Evolutionary conservation across 2,797 vertebrate species (phyloP), one percentile per base, ranked within the genome.

Genomic region (Coracias cyanogaster): DNA sequence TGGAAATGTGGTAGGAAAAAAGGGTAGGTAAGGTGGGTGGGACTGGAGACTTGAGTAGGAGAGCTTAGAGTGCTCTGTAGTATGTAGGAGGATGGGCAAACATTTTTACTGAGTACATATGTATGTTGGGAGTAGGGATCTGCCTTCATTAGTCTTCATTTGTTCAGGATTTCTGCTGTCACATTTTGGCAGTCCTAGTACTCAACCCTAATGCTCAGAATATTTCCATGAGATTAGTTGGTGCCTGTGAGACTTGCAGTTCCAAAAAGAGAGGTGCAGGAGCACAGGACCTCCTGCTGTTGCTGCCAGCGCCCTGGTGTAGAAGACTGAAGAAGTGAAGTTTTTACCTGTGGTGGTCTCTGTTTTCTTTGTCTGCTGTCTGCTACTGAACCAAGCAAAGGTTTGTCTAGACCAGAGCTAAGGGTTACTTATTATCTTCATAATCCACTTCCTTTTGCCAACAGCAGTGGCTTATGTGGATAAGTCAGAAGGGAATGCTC

Each of bases 401-500:
- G 67, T 82, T 93, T 89, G 57, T 89, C 91, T 95, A 91, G 83
- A 93, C 61, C 81, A 82, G 64, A 93, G 72, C 64, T 86, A 78
- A 33, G 86, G 74, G 61, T 93, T 92, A 80, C 81, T 89, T 94
- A 65, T 62, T 96, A 54, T 82, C 31, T 67, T 92, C 49, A 33
- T 90, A 89, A 93, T 85, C 41, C 91, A 54, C 85, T 96, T 97
- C 71, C 78, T 94, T 93, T 95, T 92, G 74, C 95, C 83, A 89
- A 25, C 52, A 94, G 81, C 82, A 37, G 58, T 79, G 86, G 72
- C 78, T 95, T 95, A 43, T 81, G 83, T 87, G 93, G 86, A 8
- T 94, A 94, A 95, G 82, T 97, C 97, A 97, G 95, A 86, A 97
- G 97, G 94, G 97, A 97, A 92, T 92, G 96, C 94, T 97, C 85